These are phyloP conservation scores for Polietes domitor DNA, from an alignment of 2,888 invertebrate genomes.

Conservation along the genomic window DNA sequence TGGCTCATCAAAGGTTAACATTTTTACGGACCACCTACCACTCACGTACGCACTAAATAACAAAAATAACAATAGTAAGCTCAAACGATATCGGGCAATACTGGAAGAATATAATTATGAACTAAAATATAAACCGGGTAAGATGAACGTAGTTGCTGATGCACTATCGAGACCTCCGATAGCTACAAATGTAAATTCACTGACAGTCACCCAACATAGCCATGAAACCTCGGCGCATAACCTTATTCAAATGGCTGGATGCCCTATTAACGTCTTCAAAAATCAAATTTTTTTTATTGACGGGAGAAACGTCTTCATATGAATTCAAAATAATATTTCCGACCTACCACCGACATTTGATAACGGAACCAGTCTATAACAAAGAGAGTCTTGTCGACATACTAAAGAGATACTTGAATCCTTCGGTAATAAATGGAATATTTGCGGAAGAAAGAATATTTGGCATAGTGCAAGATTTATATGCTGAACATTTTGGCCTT, in stretches of 20 bases:
- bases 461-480: conserved; percentile 42
- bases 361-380: background rate
- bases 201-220: background rate
- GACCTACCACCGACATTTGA: conserved; percentile 6
- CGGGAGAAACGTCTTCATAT: background rate
- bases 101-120: conserved; percentile 52
- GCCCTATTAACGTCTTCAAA: background rate
- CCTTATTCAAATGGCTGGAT: background rate
- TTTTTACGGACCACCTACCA: too few relatives aligned
- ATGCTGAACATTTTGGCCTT: conserved; percentile 20
- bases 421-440: conserved; percentile 29
- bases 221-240: conserved; percentile 1
- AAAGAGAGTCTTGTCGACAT: background rate
- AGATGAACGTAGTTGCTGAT: conserved; percentile 48
- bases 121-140: conserved; percentile 33
- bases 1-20: background rate
- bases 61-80: conserved; percentile 38
- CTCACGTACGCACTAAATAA: too few relatives aligned
- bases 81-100: conserved; percentile 42
- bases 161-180: conserved; percentile 27
- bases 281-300: background rate
- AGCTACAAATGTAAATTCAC: background rate
- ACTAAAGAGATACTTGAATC: conserved; percentile 29
- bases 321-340: too few relatives aligned
- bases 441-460: conserved; percentile 30